These are phyloP conservation scores for Arctia plantaginis DNA, from an alignment of 2,888 invertebrate species.

Conservation along the genomic window DNA sequence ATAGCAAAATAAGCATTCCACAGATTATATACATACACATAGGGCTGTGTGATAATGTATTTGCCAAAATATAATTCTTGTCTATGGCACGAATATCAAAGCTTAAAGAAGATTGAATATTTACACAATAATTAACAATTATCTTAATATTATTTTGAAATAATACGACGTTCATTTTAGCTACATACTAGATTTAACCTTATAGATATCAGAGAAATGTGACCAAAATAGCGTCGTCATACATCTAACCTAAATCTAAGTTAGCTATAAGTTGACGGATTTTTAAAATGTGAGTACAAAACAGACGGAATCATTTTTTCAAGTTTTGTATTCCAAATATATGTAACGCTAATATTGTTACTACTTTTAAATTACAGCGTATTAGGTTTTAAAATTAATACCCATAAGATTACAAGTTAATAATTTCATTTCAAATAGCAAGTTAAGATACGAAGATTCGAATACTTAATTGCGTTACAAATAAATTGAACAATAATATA, in stretches of 20 bases:
- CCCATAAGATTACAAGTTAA: not conserved
- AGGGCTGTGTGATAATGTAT: conserved; percentile 58
- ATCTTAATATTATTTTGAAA: conserved; percentile 42
- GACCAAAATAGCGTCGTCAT: conserved; percentile 23
- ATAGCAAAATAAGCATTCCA: conserved; percentile 72
- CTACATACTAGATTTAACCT: not conserved
- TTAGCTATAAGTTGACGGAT: conserved; percentile 46
- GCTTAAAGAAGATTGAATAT: conserved; percentile 71
- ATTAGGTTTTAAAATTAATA: not conserved
- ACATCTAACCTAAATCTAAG: conserved; percentile 31
- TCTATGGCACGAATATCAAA: conserved; percentile 81
- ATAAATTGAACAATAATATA: not conserved
- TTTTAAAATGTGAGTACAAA: conserved; percentile 69
- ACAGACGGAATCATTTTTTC: conserved; percentile 65
- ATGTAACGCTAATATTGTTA: conserved; percentile 14
- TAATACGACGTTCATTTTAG: conserved; percentile 36
- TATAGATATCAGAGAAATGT: conserved; percentile 1
- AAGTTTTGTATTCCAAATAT: conserved; percentile 31
- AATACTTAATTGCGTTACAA: not conserved
- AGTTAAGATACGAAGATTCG: not conserved
- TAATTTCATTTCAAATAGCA: not conserved
- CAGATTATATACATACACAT: conserved; percentile 57
- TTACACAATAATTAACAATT: conserved; percentile 66
- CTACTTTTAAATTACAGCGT: not conserved
- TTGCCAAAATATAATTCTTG: conserved; percentile 60